A percentile compares a stretch with the other conserved stretches of the same genome.
These are phyloP conservation scores for Trinectes maculatus DNA, from an alignment of 2,113 vertebrate species.

Conservation along the genomic window DNA sequence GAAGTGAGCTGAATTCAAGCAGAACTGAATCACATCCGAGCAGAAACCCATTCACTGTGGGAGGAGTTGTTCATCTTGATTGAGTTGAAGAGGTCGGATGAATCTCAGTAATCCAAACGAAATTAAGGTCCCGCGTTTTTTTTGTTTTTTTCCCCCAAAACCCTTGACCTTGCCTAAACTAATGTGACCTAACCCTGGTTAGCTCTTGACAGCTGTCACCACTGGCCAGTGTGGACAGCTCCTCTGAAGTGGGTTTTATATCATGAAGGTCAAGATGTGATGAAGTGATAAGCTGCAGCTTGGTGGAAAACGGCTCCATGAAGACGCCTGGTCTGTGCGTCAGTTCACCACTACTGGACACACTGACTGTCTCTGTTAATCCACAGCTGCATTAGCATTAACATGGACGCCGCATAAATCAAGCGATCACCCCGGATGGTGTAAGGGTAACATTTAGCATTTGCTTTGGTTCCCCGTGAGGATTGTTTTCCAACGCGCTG, in stretches of 20 bases:
- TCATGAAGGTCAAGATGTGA: neutral
- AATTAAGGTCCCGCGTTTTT: neutral
- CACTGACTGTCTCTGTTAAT: no score
- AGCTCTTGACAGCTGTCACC: slow-evolving; percentile 22
- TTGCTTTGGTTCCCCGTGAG: slow-evolving; percentile 64
- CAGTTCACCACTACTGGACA: neutral
- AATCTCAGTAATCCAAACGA: neutral
- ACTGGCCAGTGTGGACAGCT: neutral
- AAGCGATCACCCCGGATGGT: slow-evolving; percentile 41
- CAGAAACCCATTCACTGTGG: neutral
- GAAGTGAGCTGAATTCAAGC: slow-evolving; percentile 24
- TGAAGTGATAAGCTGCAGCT: neutral
- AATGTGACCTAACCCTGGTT: slow-evolving; percentile 4
- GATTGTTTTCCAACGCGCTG: slow-evolving; percentile 58
- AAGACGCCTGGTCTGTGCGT: neutral
- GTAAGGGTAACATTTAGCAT: slow-evolving; percentile 53
- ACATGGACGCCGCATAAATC: neutral
- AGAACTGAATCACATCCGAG: slow-evolving; percentile 14
- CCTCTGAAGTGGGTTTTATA: slow-evolving; percentile 2
- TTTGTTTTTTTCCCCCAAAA: neutral
- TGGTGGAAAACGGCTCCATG: neutral
- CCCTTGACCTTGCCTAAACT: slow-evolving; percentile 10
- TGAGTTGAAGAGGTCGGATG: neutral
- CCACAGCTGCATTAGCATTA: neutral
- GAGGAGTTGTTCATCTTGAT: neutral